Base-by-base conservation (phyloP, 2,888 invertebrate genomes). In the Hirudinaria manillensis region DNA sequence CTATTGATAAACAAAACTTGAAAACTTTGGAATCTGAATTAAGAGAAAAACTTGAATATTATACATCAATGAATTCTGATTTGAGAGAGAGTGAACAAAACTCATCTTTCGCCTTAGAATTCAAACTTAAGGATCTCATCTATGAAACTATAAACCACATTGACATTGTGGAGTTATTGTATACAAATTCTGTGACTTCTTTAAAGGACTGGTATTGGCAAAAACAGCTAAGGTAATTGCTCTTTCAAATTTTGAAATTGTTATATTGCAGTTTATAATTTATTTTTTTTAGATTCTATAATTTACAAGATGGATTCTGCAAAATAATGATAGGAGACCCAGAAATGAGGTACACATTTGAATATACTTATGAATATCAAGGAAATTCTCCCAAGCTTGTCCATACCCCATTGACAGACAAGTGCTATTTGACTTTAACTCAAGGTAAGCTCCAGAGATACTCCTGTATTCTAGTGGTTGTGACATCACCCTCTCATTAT, bases 321-420 rank as follows among this genome's bases (percentile, higher is more conserved):
- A 87, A 90, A 0, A 89, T 94, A 75, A 90, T 90, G 85, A 97
- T 98, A 92, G 97, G 93, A 4, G 91, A 93, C 83, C 93, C 97
- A 24, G 90, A 93, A 61, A 73, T 73, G 73, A 29, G 36, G 34
- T 55, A 73, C 38, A 55, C 55, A 86, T 94, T 99, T 87, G 89
- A 92, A 36, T 99, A 99, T 86, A 93, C 96, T 0, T 99, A 94
- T 84, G 99, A 99, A 86, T 99, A 98, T 85, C 91, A 98, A 82
- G 99, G 99, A n/a, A 94, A 94, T 85, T 91, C 92, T 2, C 90
- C 92, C 61, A 96, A 96, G 86, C 89, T 99, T 80, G 99, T 99
- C 7, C 91, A 95, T 82, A 99, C 99, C 0, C 92, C 93, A 51
- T 88, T 98, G 75, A 98, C 98, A 27, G 97, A 99, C 86, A 93